Percentiles rank a stretch among this genome's conserved stretches.
Conservation (phyloP, 2,888 invertebrate genomes). For the Siphlonurus alternatus region DNA sequence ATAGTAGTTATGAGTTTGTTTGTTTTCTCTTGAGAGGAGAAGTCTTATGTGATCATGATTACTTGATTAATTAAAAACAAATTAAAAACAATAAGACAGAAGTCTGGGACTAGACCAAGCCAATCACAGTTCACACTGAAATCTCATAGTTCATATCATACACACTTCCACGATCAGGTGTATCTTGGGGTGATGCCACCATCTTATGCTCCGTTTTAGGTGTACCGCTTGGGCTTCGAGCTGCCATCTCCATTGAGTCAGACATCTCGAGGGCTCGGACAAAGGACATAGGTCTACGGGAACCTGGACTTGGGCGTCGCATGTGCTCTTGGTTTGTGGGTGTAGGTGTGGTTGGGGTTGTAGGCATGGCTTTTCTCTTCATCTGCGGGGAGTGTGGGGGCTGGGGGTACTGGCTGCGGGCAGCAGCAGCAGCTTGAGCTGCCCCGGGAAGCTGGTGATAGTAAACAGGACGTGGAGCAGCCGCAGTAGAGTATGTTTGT, state of each 20-base stretch:
- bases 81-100: not conserved
- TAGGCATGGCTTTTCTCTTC: constrained; percentile 32
- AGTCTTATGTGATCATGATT: not conserved
- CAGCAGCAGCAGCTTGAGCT: constrained; percentile 25
- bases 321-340: constrained; percentile 8
- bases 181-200: constrained; percentile 19
- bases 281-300: constrained; percentile 67
- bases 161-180: constrained; percentile 73
- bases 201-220: constrained; percentile 19
- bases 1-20: not conserved
- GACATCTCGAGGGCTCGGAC: constrained; percentile 80
- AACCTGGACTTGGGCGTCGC: constrained; percentile 17
- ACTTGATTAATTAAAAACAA: no score
- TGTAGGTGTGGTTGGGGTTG: constrained; percentile 23
- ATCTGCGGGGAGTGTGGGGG: constrained; percentile 35
- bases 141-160: constrained; percentile 94
- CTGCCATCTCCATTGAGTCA: constrained; percentile 63
- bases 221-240: constrained; percentile 28
- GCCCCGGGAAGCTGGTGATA: constrained; percentile 14
- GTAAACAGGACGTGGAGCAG: constrained; percentile 22
- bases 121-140: constrained; percentile 47
- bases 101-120: not conserved
- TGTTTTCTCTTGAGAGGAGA: not conserved
- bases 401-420: constrained; percentile 17
- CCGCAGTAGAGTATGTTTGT: constrained; percentile 24